These are phyloP conservation scores for Streptopelia turtur DNA, from an alignment of 2,797 vertebrate genomes.

Conservation along the genomic window DNA sequence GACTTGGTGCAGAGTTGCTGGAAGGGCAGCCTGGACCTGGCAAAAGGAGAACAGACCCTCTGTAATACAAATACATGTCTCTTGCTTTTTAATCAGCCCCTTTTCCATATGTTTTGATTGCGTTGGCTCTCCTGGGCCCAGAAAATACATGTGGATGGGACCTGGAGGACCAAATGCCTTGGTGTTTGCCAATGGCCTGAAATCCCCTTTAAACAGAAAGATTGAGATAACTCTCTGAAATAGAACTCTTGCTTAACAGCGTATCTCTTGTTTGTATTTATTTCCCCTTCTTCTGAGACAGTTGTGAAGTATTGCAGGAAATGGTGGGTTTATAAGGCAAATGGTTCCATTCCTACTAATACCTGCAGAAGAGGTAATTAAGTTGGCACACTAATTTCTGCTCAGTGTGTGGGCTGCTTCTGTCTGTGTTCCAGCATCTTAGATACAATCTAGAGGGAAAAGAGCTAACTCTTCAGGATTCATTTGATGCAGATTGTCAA, in stretches of 20 bases:
- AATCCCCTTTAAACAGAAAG: neutral
- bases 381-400: neutral
- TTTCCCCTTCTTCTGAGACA: neutral
- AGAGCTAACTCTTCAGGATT: neutral
- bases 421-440: neutral
- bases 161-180: neutral
- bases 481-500: neutral
- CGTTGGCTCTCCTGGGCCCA: neutral
- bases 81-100: neutral
- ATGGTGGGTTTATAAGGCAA: neutral
- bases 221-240: neutral
- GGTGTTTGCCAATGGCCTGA: neutral
- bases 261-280: neutral
- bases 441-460: neutral
- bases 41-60: neutral
- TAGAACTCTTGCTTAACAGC: neutral
- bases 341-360: neutral
- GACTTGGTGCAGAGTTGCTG: accelerated
- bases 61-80: neutral
- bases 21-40: neutral
- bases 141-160: neutral
- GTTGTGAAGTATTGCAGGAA: neutral
- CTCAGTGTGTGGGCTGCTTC: slow-evolving; percentile 36
- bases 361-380: neutral
- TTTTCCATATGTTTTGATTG: neutral